Evolutionary conservation across 2,797 vertebrate genomes (phyloP).

Genomic region (Semotilus atromaculatus): DNA sequence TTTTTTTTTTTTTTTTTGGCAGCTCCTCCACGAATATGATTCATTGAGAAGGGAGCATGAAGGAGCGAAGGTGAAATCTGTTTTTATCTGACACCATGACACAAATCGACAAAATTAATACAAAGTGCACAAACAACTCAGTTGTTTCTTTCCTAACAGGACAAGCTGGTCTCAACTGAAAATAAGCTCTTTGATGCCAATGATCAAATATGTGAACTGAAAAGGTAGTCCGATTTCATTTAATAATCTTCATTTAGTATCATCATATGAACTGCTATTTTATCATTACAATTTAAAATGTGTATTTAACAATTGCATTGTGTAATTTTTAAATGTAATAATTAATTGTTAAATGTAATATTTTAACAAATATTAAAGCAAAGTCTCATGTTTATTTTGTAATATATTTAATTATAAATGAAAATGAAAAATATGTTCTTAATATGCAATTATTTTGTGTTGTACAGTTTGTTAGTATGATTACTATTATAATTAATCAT

Average conservation of each 20-base stretch:
- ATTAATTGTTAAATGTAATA: neutral
- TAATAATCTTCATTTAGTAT: neutral
- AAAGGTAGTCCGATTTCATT: conserved; percentile 79
- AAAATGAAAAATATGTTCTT: neutral
- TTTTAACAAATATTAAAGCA: neutral
- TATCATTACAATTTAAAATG: too few species aligned
- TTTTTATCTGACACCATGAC: neutral
- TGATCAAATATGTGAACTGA: conserved; percentile 88
- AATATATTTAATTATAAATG: neutral
- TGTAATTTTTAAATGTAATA: neutral
- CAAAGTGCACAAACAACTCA: neutral
- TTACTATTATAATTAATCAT: neutral
- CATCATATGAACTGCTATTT: neutral
- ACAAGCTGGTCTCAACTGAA: conserved; percentile 85
- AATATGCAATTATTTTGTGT: neutral
- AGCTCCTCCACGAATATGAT: conserved; percentile 92
- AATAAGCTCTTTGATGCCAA: conserved; percentile 89
- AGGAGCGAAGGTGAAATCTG: conserved; percentile 84
- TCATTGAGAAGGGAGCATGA: conserved; percentile 88
- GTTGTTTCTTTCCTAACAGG: conserved; percentile 71
- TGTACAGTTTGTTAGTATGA: neutral
- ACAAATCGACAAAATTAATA: neutral
- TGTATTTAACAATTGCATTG: neutral
- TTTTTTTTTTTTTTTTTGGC: conserved; percentile 36
- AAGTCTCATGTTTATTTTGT: neutral